A percentile compares a stretch with the other conserved stretches of the same genome.
Conservation (phyloP, 2,797 vertebrate species). For the Monodelphis domestica region DNA sequence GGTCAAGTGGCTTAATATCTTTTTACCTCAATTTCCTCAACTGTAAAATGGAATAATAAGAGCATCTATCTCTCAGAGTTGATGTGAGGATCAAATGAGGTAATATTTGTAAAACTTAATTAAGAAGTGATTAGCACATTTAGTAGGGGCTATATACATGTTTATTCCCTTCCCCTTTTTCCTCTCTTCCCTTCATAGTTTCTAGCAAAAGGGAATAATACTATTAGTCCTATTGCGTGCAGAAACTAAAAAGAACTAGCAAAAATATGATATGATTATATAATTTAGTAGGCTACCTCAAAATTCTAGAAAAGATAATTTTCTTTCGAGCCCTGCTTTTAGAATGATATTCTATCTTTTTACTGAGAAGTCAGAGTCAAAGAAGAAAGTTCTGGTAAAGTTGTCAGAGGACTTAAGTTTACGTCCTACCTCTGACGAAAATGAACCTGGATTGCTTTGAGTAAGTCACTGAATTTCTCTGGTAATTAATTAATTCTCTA, state of each 20-base stretch:
- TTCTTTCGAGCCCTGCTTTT: background rate
- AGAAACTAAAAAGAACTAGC: background rate
- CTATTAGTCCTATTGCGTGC: background rate
- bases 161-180: too few species aligned
- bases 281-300: background rate
- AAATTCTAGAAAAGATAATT: background rate
- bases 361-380: background rate
- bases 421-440: background rate
- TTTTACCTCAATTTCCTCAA: background rate
- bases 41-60: background rate
- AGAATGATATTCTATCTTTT: background rate
- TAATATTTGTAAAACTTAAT: background rate
- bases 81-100: background rate
- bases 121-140: background rate
- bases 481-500: too few species aligned
- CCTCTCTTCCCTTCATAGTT: too few species aligned
- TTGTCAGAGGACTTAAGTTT: background rate
- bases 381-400: background rate
- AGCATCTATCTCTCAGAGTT: background rate
- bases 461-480: conserved; percentile 31
- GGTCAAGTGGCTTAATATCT: background rate
- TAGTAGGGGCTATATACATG: too few species aligned
- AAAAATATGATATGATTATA: background rate
- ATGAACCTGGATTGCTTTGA: conserved; percentile 16
- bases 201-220: background rate